Conservation (phyloP, 2,113 vertebrate genomes). For the Scomber colias region DNA sequence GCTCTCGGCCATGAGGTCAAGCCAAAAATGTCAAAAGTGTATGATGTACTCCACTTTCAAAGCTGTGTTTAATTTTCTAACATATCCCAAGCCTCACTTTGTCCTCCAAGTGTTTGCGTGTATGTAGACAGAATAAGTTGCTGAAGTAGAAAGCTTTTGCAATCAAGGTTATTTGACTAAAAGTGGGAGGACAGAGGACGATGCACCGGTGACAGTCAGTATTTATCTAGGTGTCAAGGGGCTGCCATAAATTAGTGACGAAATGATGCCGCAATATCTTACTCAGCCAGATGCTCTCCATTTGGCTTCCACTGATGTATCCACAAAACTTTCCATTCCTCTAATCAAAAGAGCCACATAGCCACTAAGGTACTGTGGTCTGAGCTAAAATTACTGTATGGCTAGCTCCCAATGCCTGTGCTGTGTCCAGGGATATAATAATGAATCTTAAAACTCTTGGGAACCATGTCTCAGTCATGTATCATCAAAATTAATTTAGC, state of each 20-base stretch:
- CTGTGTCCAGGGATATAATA: neutral
- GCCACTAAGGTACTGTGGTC: slow-evolving; percentile 12
- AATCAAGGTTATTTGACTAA: slow-evolving; percentile 82
- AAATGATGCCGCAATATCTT: slow-evolving; percentile 82
- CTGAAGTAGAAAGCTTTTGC: slow-evolving; percentile 57
- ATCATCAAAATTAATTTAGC: slow-evolving; percentile 10
- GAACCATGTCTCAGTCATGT: neutral
- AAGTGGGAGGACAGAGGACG: slow-evolving; percentile 76
- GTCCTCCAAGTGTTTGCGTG: slow-evolving; percentile 57
- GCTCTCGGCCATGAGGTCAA: neutral
- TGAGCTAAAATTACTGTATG: slow-evolving; percentile 39
- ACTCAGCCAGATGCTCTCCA: slow-evolving; percentile 78
- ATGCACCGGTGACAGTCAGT: slow-evolving; percentile 73
- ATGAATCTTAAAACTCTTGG: slow-evolving; percentile 13
- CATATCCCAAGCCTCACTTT: slow-evolving; percentile 49
- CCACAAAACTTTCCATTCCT: slow-evolving; percentile 75
- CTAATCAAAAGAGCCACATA: slow-evolving; percentile 76
- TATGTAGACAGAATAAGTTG: slow-evolving; percentile 36
- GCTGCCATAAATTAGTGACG: slow-evolving; percentile 81
- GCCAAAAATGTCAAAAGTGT: slow-evolving; percentile 13
- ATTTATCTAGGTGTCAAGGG: slow-evolving; percentile 82
- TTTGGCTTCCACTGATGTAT: slow-evolving; percentile 66
- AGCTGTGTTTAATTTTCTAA: slow-evolving; percentile 36
- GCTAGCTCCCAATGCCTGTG: slow-evolving; percentile 6
- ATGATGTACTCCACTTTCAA: slow-evolving; percentile 32